phyloP scores from a whole-genome alignment of 1,140 invertebrate species.

The Augochlora pura region DNA sequence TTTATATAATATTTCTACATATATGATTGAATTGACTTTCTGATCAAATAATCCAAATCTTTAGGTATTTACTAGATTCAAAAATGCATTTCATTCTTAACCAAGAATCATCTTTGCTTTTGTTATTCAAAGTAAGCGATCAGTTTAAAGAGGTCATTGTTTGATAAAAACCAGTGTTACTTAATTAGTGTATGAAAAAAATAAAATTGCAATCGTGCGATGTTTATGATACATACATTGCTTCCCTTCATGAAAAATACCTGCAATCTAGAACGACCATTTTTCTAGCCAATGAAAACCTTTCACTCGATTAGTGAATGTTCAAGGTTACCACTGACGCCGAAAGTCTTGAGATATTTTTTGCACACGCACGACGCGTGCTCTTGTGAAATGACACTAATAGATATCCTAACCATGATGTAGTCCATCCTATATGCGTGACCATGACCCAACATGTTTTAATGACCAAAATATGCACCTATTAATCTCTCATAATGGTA shows the following conservation, averaged over 20 bases:
- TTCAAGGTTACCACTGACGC: constrained; percentile 51
- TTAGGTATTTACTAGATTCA: no score
- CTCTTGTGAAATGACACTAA: constrained; percentile 54
- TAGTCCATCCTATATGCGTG: constrained; percentile 4
- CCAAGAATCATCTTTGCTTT: no score
- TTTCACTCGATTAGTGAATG: constrained; percentile 53
- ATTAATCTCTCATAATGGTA: neutral
- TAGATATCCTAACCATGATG: constrained; percentile 30
- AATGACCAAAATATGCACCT: neutral
- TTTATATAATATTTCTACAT: no score
- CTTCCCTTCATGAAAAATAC: neutral
- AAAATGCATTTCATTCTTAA: no score
- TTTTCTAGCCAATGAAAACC: constrained; percentile 48
- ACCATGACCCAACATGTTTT: constrained; percentile 38
- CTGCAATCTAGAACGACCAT: neutral
- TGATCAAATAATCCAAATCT: no score
- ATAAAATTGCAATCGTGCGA: neutral
- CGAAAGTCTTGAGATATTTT: constrained; percentile 60
- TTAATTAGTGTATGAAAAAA: neutral
- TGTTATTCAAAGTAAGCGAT: neutral
- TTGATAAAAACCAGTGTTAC: neutral
- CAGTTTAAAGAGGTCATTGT: neutral
- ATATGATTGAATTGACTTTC: no score
- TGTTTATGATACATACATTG: neutral
- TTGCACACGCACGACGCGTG: constrained; percentile 45